These are phyloP conservation scores for Zingel zingel DNA, from an alignment of 2,113 vertebrate species.

Conservation along the genomic window DNA sequence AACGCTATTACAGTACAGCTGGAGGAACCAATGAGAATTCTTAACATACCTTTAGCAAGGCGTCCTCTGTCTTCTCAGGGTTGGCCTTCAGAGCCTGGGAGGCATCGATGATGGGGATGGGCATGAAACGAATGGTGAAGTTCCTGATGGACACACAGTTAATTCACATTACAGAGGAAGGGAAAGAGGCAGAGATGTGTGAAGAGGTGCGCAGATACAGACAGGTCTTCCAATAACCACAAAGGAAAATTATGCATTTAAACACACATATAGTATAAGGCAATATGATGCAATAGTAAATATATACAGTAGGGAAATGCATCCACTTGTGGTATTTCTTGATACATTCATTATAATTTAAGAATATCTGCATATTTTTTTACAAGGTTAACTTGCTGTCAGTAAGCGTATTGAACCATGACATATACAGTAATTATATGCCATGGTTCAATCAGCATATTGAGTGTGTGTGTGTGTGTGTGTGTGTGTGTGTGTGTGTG, in stretches of 20 bases:
- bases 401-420: neutral
- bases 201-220: neutral
- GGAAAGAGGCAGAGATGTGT: neutral
- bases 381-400: neutral
- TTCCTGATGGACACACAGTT: conserved; percentile 84
- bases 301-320: neutral
- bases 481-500: neutral
- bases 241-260: neutral
- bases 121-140: conserved; percentile 97
- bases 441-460: neutral
- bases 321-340: neutral
- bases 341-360: neutral
- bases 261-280: neutral
- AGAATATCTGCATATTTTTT: neutral
- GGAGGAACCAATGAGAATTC: neutral
- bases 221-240: neutral
- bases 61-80: conserved; percentile 97
- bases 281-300: neutral
- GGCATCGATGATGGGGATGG: conserved; percentile 96
- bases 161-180: neutral
- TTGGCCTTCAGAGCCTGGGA: conserved; percentile 96
- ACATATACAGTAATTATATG: neutral
- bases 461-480: neutral
- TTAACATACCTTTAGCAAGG: conserved; percentile 91
- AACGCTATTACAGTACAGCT: neutral